Evolutionary conservation across 1,140 invertebrate genomes (phyloP).

Genomic region (Ceratina calcarata): DNA sequence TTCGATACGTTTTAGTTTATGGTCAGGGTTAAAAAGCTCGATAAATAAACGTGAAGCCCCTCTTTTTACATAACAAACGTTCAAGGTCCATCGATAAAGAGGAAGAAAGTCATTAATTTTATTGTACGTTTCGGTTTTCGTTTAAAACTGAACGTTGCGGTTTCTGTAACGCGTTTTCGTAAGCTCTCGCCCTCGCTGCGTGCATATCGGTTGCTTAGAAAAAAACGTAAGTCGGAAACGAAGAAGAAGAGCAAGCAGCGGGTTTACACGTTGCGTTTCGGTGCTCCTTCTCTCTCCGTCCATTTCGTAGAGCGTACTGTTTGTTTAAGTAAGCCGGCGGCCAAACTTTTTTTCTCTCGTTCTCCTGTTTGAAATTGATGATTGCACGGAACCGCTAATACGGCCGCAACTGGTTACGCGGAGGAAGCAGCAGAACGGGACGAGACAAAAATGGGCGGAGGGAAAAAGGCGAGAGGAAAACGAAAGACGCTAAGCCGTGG

Average conservation of each 20-base stretch:
- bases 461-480: constrained; percentile 11
- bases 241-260: neutral
- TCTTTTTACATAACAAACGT: neutral
- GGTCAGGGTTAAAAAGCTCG: neutral
- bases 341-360: constrained; percentile 57
- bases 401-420: constrained; percentile 65
- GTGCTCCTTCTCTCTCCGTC: constrained; percentile 60
- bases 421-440: neutral
- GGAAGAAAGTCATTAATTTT: neutral
- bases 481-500: too few relatives aligned
- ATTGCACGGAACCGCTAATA: constrained; percentile 71
- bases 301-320: constrained; percentile 66
- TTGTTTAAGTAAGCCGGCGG: constrained; percentile 73
- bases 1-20: too few relatives aligned
- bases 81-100: neutral
- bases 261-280: constrained; percentile 43
- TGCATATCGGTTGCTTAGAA: constrained; percentile 21
- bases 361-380: constrained; percentile 63
- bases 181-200: constrained; percentile 6
- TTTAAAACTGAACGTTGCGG: neutral
- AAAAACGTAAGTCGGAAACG: constrained; percentile 33
- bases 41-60: neutral
- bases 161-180: neutral
- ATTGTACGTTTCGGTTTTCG: neutral
- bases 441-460: neutral